These are phyloP conservation scores for Drosophila arawakana DNA, from an alignment of 1,140 invertebrate species.

Conservation along the genomic window DNA sequence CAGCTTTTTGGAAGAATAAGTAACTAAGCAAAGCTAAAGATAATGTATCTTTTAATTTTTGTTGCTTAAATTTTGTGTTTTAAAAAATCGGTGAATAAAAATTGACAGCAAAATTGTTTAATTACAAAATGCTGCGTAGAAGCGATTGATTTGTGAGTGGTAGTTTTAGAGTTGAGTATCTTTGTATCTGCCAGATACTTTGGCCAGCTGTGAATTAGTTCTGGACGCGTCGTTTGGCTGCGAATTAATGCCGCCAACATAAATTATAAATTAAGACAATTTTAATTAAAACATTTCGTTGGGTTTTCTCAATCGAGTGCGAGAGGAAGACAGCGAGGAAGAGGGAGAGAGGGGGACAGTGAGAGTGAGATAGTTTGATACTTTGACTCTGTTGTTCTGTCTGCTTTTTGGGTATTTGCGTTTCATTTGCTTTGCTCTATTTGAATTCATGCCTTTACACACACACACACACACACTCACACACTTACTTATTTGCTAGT, in stretches of 20 bases:
- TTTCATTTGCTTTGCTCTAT: conserved; percentile 54
- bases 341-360: background rate
- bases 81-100: conserved; percentile 17
- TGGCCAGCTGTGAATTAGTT: conserved; percentile 72
- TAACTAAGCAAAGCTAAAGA: too few species aligned
- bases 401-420: conserved; percentile 29
- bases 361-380: background rate
- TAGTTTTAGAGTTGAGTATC: background rate
- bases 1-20: too few species aligned
- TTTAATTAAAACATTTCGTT: conserved; percentile 77
- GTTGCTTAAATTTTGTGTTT: background rate
- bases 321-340: background rate
- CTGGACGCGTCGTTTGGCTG: conserved; percentile 47
- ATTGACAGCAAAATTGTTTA: conserved; percentile 42
- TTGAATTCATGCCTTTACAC: conserved; percentile 30
- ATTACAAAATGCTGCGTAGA: conserved; percentile 53
- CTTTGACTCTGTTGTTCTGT: conserved; percentile 25
- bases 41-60: background rate
- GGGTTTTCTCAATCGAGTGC: conserved; percentile 29
- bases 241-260: conserved; percentile 77
- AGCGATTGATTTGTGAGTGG: conserved; percentile 2
- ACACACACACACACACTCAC: background rate
- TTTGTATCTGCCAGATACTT: conserved; percentile 66
- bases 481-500: conserved; percentile 17
- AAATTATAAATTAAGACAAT: conserved; percentile 80